Percentiles rank a stretch among this genome's conserved stretches.
phyloP scores from a whole-genome alignment of 2,888 invertebrate species.

The Agonopterix subpropinquella region DNA sequence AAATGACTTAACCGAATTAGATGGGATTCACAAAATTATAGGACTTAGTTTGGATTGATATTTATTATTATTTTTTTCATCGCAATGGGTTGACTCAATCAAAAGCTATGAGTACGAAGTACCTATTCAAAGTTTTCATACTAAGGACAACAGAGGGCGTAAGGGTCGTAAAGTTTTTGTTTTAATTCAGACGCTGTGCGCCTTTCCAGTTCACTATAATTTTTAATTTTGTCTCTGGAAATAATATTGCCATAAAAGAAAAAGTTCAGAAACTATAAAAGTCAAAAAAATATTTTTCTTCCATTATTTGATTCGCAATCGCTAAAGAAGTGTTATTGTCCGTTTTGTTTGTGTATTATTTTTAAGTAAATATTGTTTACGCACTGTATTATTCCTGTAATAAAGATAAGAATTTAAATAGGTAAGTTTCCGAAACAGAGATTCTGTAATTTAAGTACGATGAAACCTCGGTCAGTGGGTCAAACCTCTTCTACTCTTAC shows the following conservation, averaged over 20 bases:
- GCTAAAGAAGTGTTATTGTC: conserved; percentile 1
- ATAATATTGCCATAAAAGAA: conserved; percentile 8
- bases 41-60: too few species aligned
- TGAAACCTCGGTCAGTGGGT: too few species aligned
- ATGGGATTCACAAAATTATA: too few species aligned
- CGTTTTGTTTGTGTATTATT: conserved; percentile 2
- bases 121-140: too few species aligned
- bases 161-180: too few species aligned
- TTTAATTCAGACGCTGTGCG: too few species aligned
- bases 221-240: conserved; percentile 7
- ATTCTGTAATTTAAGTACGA: background rate
- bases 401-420: background rate
- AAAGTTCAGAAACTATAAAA: conserved; percentile 1
- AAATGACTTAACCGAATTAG: too few species aligned
- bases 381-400: background rate
- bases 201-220: background rate
- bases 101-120: too few species aligned
- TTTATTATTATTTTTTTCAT: too few species aligned
- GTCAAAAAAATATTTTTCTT: background rate
- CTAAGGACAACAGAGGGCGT: too few species aligned
- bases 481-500: background rate
- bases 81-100: too few species aligned
- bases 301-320: conserved; percentile 2
- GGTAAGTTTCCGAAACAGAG: background rate
- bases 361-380: conserved; percentile 2